phyloP scores from a whole-genome alignment of 1,140 invertebrate genomes.

The Cydia amplana region DNA sequence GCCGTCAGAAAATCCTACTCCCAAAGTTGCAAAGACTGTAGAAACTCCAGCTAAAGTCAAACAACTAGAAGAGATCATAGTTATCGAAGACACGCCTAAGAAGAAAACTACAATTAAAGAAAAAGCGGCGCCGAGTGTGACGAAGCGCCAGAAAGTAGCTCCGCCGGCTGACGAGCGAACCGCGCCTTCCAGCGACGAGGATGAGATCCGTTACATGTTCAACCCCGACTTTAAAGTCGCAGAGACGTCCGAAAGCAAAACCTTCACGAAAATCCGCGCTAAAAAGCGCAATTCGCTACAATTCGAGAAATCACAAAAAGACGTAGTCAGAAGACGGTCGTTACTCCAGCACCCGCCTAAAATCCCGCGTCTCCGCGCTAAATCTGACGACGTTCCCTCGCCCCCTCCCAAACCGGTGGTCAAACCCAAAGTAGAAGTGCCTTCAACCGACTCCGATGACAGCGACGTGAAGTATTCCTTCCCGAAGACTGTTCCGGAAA shows the following conservation, averaged over 20 bases:
- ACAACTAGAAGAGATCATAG: slow-evolving; percentile 21
- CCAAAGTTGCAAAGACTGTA: not conserved
- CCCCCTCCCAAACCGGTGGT: slow-evolving; percentile 38
- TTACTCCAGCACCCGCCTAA: slow-evolving; percentile 68
- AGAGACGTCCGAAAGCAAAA: slow-evolving; percentile 50
- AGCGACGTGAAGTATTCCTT: slow-evolving; percentile 74
- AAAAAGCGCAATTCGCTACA: slow-evolving; percentile 68
- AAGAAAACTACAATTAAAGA: slow-evolving; percentile 59
- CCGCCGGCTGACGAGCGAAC: slow-evolving; percentile 38
- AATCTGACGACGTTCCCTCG: slow-evolving; percentile 45
- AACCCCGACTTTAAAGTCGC: slow-evolving; percentile 64
- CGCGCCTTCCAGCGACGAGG: slow-evolving; percentile 62
- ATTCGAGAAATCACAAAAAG: slow-evolving; percentile 66
- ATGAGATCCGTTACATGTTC: slow-evolving; percentile 72
- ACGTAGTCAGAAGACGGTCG: slow-evolving; percentile 64
- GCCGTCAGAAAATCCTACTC: not conserved
- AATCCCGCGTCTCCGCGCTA: slow-evolving; percentile 61
- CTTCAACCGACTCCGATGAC: slow-evolving; percentile 67
- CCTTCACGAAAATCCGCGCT: slow-evolving; percentile 68
- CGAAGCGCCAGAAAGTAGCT: slow-evolving; percentile 53
- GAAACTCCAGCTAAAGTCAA: slow-evolving; percentile 17
- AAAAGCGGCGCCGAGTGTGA: slow-evolving; percentile 51
- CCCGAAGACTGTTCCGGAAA: slow-evolving; percentile 50
- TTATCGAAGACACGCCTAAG: slow-evolving; percentile 46
- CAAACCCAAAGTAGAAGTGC: slow-evolving; percentile 42